phyloP scores from a whole-genome alignment of 2,888 invertebrate species.

The Cheilosia variabilis region DNA sequence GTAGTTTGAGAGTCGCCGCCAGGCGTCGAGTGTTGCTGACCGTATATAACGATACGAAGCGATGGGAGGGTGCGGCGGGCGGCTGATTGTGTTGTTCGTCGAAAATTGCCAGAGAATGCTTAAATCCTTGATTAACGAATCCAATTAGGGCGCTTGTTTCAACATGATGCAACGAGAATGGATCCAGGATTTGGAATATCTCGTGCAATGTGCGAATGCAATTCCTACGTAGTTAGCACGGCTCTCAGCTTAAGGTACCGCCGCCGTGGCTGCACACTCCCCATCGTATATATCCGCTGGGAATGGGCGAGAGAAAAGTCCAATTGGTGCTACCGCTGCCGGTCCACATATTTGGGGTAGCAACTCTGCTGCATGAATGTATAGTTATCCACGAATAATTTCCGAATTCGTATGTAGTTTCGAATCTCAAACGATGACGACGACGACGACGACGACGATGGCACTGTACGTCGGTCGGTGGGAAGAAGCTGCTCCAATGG shows the following conservation, averaged over 20 bases:
- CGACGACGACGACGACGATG: background rate
- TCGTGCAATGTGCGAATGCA: constrained; percentile 72
- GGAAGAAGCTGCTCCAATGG: constrained; percentile 41
- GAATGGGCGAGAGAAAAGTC: constrained; percentile 55
- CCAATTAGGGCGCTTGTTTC: constrained; percentile 79
- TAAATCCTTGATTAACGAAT: constrained; percentile 80
- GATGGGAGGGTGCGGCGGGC: constrained; percentile 27
- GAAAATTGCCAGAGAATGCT: constrained; percentile 78
- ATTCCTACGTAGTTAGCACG: constrained; percentile 68
- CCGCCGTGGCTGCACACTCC: constrained; percentile 54
- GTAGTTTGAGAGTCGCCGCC: constrained; percentile 49
- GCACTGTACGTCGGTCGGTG: constrained; percentile 34
- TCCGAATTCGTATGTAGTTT: constrained; percentile 58
- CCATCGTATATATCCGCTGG: constrained; percentile 12
- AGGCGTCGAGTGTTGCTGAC: constrained; percentile 63
- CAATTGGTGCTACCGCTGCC: constrained; percentile 23
- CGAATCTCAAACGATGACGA: constrained; percentile 59
- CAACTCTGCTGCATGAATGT: constrained; percentile 56
- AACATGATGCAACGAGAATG: constrained; percentile 77
- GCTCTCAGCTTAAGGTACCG: constrained; percentile 68
- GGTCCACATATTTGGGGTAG: background rate
- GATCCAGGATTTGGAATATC: constrained; percentile 74
- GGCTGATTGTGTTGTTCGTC: constrained; percentile 75
- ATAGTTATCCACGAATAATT: constrained; percentile 74
- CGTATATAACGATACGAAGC: constrained; percentile 27